phyloP scores from a whole-genome alignment of 1,140 invertebrate species.

The Venturia canescens region DNA sequence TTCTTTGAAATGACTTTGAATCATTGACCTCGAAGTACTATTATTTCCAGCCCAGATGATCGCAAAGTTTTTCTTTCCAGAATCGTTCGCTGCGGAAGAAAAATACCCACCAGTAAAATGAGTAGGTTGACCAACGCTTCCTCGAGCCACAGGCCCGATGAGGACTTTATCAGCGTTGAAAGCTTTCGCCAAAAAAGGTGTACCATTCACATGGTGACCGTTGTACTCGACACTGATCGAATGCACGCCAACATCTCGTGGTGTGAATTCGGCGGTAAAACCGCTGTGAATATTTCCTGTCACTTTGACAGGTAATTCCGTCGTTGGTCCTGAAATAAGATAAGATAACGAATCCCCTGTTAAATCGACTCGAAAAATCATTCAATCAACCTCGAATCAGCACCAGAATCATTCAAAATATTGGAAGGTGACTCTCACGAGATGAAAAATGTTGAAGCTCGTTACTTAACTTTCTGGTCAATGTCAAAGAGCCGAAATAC shows the following conservation, averaged over 20 bases:
- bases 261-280: conserved; percentile 94
- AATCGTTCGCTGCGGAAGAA: too few species aligned
- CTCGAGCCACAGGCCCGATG: conserved; percentile 90
- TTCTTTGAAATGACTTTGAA: too few species aligned
- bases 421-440: too few species aligned
- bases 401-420: too few species aligned
- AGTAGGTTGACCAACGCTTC: conserved; percentile 89
- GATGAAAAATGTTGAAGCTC: too few species aligned
- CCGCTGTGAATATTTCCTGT: conserved; percentile 91
- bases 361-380: neutral
- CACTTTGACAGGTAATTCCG: conserved; percentile 91
- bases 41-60: too few species aligned
- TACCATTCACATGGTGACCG: conserved; percentile 91
- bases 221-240: conserved; percentile 94
- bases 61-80: too few species aligned
- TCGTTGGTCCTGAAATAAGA: conserved; percentile 79
- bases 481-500: too few species aligned
- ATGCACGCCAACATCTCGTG: conserved; percentile 92
- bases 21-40: too few species aligned
- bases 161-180: conserved; percentile 94
- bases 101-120: conserved; percentile 85
- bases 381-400: neutral
- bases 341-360: conserved; percentile 35
- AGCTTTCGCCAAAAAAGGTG: conserved; percentile 94
- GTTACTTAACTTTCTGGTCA: too few species aligned